These are phyloP conservation scores for Tenthredo scrophulariae DNA, from an alignment of 2,888 invertebrate species.

Conservation along the genomic window DNA sequence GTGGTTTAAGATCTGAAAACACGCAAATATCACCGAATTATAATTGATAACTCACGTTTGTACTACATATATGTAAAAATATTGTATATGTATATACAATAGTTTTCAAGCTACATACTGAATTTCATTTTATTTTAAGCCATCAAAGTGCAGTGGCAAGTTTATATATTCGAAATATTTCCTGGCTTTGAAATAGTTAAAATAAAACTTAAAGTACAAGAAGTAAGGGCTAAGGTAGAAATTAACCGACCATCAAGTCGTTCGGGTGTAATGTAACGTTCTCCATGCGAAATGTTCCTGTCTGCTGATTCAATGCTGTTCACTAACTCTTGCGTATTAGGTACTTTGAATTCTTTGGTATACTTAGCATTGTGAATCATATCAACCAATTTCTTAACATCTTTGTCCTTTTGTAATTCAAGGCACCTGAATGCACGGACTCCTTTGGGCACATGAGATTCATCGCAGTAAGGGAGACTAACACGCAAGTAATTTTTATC, in stretches of 20 bases:
- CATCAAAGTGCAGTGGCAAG: no score
- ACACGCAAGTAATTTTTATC: constrained; percentile 71
- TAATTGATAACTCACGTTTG: neutral
- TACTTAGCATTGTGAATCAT: constrained; percentile 68
- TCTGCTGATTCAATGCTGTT: neutral
- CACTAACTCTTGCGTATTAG: constrained; percentile 53
- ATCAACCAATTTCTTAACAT: constrained; percentile 71
- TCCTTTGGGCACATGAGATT: constrained; percentile 72
- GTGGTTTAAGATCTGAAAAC: neutral
- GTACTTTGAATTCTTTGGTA: constrained; percentile 63
- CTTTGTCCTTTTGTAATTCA: constrained; percentile 67
- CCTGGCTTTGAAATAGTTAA: neutral
- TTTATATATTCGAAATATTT: no score
- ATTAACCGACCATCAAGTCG: neutral
- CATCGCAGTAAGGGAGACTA: constrained; percentile 73
- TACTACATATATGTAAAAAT: no score
- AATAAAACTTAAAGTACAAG: neutral
- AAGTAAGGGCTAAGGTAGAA: neutral
- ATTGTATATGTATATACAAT: no score
- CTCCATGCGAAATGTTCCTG: neutral
- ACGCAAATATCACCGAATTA: neutral
- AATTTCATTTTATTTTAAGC: neutral
- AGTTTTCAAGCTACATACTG: neutral
- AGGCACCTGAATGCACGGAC: constrained; percentile 70
- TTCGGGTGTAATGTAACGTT: neutral